Evolutionary conservation across 30 jellyfish, hydroid and myxozoan genomes (phyloP).

Genomic region (Aurelia sp.): DNA sequence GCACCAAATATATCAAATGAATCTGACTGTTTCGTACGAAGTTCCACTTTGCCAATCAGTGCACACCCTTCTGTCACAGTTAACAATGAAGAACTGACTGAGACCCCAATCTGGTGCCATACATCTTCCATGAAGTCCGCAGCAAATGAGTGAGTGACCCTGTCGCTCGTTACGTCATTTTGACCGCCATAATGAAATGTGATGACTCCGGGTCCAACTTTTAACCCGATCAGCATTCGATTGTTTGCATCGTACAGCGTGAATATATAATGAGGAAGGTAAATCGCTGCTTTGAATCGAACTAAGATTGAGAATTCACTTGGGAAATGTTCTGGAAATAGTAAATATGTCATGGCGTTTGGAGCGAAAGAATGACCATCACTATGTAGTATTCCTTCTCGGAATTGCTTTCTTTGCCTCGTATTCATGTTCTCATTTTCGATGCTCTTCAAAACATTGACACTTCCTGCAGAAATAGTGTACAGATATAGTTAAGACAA

Average conservation of each 20-base stretch:
- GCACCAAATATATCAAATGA: constrained; percentile 88
- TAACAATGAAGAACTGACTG: constrained; percentile 48
- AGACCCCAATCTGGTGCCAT: constrained; percentile 85
- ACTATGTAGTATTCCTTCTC: constrained; percentile 23
- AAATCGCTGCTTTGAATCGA: constrained; percentile 64
- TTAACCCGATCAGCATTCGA: constrained; percentile 86
- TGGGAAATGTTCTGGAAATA: constrained; percentile 78
- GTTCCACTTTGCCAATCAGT: constrained; percentile 51
- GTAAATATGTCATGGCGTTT: constrained; percentile 71
- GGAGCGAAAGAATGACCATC: constrained; percentile 50
- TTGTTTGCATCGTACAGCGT: constrained; percentile 90
- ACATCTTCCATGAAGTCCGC: constrained; percentile 64
- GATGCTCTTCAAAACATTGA: constrained; percentile 44
- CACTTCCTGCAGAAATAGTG: constrained; percentile 18
- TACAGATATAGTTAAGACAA: not conserved
- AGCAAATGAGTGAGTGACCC: constrained; percentile 65
- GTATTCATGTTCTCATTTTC: constrained; percentile 49
- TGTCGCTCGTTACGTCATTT: constrained; percentile 61
- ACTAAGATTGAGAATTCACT: constrained; percentile 58
- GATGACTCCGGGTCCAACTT: constrained; percentile 71
- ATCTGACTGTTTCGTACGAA: constrained; percentile 26
- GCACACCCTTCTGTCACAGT: constrained; percentile 68
- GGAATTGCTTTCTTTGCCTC: constrained; percentile 26
- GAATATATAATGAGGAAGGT: constrained; percentile 67
- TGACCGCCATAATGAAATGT: constrained; percentile 64